Conservation (phyloP, 2,797 vertebrate species). For the Coccyzus lansbergi region DNA sequence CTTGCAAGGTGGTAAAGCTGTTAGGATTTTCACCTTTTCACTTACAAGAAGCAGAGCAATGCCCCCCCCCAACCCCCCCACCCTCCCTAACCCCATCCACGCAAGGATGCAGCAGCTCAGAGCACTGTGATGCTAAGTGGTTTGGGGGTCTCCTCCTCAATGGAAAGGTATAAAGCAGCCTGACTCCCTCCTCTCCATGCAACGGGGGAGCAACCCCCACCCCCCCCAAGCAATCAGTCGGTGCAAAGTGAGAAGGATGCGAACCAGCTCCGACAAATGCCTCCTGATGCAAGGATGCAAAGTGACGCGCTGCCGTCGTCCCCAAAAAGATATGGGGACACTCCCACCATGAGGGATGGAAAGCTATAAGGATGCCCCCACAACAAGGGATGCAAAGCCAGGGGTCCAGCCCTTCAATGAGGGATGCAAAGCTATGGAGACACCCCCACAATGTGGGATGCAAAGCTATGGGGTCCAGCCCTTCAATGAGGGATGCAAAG, state of each 20-base stretch:
- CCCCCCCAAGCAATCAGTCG: fast-evolving
- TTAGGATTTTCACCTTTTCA: neutral
- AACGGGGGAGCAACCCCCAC: neutral
- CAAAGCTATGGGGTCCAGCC: neutral
- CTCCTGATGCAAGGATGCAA: neutral
- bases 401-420: neutral
- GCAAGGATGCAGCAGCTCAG: neutral
- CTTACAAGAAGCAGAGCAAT: neutral
- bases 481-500: neutral
- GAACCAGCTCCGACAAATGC: too few species aligned
- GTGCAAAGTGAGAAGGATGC: neutral
- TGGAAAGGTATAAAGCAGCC: neutral
- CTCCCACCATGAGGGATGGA: neutral
- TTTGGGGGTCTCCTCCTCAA: neutral
- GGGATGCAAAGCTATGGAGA: neutral
- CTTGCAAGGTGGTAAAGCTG: neutral
- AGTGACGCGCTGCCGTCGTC: neutral
- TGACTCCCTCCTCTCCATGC: neutral
- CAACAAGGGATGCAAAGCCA: neutral
- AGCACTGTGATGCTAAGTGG: neutral
- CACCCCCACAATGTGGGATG: neutral
- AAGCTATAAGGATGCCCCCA: neutral
- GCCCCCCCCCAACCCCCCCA: too few species aligned
- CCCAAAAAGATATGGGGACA: too few species aligned
- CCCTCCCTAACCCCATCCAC: too few species aligned